Conservation (phyloP, 2,888 invertebrate genomes). For the Venusia cambrica region DNA sequence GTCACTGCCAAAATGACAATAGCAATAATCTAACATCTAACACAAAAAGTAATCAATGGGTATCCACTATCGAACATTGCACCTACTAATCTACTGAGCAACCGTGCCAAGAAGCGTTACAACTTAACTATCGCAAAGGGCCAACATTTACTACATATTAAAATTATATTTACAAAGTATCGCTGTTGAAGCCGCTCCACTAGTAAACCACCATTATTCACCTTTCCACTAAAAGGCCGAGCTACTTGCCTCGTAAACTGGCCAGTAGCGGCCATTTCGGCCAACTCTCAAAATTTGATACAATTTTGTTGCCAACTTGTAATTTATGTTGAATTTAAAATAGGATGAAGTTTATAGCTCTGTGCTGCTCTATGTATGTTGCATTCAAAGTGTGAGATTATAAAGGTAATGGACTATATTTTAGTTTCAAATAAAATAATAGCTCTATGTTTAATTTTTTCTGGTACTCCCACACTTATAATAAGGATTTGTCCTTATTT, state of each 20-base stretch:
- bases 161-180: constrained; percentile 11
- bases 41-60: too few species aligned
- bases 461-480: too few species aligned
- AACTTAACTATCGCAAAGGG: constrained; percentile 4
- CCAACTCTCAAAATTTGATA: constrained; percentile 27
- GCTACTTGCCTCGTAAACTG: constrained; percentile 28
- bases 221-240: constrained; percentile 25
- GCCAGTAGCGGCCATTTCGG: constrained; percentile 18
- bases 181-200: constrained; percentile 9
- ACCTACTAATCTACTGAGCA: too few species aligned
- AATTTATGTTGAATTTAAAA: constrained; percentile 32
- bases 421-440: too few species aligned
- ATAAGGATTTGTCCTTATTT: too few species aligned
- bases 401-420: too few species aligned
- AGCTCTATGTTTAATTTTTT: too few species aligned
- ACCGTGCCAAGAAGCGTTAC: not conserved
- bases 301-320: constrained; percentile 30
- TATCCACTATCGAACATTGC: too few species aligned
- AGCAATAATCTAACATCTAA: too few species aligned
- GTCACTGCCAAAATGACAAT: too few species aligned
- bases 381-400: too few species aligned
- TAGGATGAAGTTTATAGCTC: constrained; percentile 18
- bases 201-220: constrained; percentile 18
- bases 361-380: constrained; percentile 10
- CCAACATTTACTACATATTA: constrained; percentile 6